Conservation (phyloP, 2,888 invertebrate species). For the Drosophila anceps region DNA sequence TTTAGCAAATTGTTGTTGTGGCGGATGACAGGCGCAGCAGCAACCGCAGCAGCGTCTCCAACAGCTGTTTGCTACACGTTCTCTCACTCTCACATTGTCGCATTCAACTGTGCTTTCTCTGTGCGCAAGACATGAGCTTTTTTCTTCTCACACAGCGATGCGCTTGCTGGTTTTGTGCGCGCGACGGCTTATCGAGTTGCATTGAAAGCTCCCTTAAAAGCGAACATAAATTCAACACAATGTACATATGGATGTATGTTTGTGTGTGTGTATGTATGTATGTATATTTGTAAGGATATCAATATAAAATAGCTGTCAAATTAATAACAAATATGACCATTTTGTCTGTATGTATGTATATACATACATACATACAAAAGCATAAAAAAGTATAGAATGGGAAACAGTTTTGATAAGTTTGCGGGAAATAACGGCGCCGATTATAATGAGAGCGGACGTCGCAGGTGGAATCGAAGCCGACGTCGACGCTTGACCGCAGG, state of each 20-base stretch:
- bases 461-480: conserved; percentile 54
- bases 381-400: too few species aligned
- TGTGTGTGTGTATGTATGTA: too few species aligned
- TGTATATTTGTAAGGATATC: too few species aligned
- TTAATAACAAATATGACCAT: too few species aligned
- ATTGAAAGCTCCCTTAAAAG: too few species aligned
- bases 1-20: conserved; percentile 15
- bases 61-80: conserved; percentile 46
- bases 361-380: too few species aligned
- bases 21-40: conserved; percentile 20
- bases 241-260: too few species aligned
- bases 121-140: conserved; percentile 10
- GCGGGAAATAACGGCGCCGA: neutral
- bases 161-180: neutral
- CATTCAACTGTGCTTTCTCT: conserved; percentile 15
- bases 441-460: neutral
- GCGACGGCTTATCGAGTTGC: neutral
- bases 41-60: neutral
- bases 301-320: too few species aligned
- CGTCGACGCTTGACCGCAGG: conserved; percentile 28
- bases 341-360: too few species aligned
- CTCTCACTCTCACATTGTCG: neutral
- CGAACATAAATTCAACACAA: too few species aligned
- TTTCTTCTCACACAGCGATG: conserved; percentile 9
- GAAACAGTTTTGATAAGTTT: neutral